Conservation (phyloP, 2,888 invertebrate genomes). For the Hypomecis atomaria region DNA sequence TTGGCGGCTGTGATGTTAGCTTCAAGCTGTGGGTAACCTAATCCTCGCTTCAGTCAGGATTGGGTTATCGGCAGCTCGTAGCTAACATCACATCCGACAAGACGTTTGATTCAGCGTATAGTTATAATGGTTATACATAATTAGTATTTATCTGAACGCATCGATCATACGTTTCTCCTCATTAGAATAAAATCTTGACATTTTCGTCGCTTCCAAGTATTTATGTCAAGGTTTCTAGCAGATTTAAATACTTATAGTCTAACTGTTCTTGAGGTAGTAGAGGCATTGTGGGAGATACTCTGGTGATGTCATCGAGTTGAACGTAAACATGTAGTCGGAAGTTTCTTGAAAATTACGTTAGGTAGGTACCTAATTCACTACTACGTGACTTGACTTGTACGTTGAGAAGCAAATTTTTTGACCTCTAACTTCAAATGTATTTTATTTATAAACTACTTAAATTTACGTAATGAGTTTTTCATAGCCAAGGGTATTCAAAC, state of each 20-base stretch:
- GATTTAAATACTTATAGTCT: slow-evolving; percentile 28
- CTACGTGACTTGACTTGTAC: not conserved
- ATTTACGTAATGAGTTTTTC: too few relatives aligned
- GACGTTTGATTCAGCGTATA: not conserved
- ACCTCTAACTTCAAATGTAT: too few relatives aligned
- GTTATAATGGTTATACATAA: not conserved
- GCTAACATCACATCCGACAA: too few relatives aligned
- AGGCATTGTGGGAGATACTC: slow-evolving; percentile 16
- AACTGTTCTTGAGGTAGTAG: slow-evolving; percentile 22
- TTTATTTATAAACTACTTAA: too few relatives aligned
- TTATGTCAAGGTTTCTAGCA: slow-evolving; percentile 31
- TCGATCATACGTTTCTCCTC: slow-evolving; percentile 26
- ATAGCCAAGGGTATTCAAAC: too few relatives aligned
- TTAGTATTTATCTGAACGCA: not conserved
- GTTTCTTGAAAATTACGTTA: slow-evolving; percentile 29
- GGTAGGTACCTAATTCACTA: not conserved
- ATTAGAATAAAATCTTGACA: slow-evolving; percentile 30
- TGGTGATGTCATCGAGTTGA: slow-evolving; percentile 38
- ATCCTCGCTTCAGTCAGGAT: too few relatives aligned
- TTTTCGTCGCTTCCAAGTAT: slow-evolving; percentile 22
- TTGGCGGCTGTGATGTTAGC: too few relatives aligned
- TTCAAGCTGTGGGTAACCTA: too few relatives aligned
- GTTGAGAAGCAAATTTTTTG: not conserved
- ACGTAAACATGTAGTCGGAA: slow-evolving; percentile 29
- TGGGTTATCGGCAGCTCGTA: too few relatives aligned